Conservation (phyloP, 2,888 invertebrate genomes). For the Camponotus fellah region DNA sequence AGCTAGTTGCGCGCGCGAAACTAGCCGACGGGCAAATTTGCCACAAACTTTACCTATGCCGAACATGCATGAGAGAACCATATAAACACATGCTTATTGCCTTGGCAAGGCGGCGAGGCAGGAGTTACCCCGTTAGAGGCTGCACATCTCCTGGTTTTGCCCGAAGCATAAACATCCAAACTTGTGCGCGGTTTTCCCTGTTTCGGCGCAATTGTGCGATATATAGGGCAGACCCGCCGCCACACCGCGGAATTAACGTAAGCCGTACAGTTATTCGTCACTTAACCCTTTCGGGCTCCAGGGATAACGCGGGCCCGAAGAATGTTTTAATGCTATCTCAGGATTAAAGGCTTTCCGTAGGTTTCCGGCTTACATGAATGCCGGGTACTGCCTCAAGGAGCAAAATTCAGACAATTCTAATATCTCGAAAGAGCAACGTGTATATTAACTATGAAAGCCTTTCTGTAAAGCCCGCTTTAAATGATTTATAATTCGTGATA, state of each 20-base stretch:
- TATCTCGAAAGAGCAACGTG: constrained; percentile 6
- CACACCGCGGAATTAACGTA: constrained; percentile 52
- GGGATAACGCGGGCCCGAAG: constrained; percentile 43
- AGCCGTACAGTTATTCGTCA: constrained; percentile 55
- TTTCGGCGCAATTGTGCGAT: constrained; percentile 46
- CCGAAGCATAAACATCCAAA: constrained; percentile 60
- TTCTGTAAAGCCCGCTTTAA: neutral
- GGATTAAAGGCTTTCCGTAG: constrained; percentile 48
- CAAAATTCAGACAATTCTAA: constrained; percentile 36
- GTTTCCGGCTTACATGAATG: constrained; percentile 35
- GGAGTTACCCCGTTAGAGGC: constrained; percentile 30
- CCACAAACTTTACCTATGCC: constrained; percentile 46
- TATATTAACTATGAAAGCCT: constrained; percentile 1
- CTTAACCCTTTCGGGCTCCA: constrained; percentile 51
- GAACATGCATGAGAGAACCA: constrained; percentile 55
- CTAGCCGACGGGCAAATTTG: constrained; percentile 26
- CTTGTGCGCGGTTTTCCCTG: constrained; percentile 44
- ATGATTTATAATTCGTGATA: neutral
- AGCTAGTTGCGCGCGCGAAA: constrained; percentile 57
- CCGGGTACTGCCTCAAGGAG: constrained; percentile 6
- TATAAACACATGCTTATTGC: constrained; percentile 41
- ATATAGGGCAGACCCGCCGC: constrained; percentile 25
- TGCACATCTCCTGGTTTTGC: constrained; percentile 48
- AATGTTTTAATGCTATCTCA: constrained; percentile 40
- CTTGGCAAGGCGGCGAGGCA: constrained; percentile 1